Base-by-base conservation (phyloP, 2,113 vertebrate genomes). In the Calypte anna region DNA sequence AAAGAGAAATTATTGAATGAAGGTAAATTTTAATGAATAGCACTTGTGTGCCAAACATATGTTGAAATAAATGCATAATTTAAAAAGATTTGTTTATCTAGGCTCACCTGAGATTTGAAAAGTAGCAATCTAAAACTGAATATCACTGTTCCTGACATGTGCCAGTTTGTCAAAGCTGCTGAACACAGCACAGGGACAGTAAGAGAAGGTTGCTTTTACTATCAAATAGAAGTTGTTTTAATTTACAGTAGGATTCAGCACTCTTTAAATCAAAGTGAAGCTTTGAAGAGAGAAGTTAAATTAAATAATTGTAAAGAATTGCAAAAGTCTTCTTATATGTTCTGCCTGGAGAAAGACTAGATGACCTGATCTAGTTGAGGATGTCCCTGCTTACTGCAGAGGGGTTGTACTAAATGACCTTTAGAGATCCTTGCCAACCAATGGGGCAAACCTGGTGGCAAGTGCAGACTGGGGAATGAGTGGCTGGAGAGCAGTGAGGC, bases 31-130 rank as follows among this genome's bases (percentile, higher is more conserved):
- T 97, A 96, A 97, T 93, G 86, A 97, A 76, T 44, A 93, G 53
- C 58, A 57, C 31, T 95, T 92, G 17, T 95, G 73, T 93, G 59
- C 58, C 93, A 79, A 89, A 90, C 88, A 75, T 90, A 92, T 89
- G 90, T 93, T 91, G 90, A 96, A 97, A 95, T 82, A 81, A 97
- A 97, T 93, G 73, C 77, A 92, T 95, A 93, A 96, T 96, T 96
- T 88, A 86, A 91, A 64, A 62, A 61, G 40, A 82, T 75, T 95
- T 92, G 70, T 97, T 94, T 91, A 79, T 92, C 91, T 88, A 80
- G 28, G 46, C 93, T 97, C 94, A 85, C 78, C 85, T 86, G 97
- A 95, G 93, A 89, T 76, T 94, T 93, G 53, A 96, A 31, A 20
- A 76, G 57, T 22, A 27, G 13, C 51, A 84, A 88, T 86, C 80